These are phyloP conservation scores for Falco naumanni DNA, from an alignment of 2,797 vertebrate species.

Conservation along the genomic window DNA sequence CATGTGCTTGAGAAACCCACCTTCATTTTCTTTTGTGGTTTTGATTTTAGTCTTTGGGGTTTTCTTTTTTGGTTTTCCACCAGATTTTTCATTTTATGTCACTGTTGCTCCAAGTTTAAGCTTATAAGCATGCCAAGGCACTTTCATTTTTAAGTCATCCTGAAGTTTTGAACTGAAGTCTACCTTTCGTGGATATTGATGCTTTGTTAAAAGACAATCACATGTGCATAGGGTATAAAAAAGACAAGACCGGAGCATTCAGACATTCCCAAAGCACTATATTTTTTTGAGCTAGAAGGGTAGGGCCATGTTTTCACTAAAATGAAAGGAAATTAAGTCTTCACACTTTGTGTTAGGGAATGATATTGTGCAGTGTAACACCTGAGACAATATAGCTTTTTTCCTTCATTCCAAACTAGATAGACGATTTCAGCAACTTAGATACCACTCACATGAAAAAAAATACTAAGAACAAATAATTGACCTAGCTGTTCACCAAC, in stretches of 20 bases:
- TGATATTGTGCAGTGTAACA: background rate
- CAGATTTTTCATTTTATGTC: conserved; percentile 67
- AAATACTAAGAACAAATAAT: background rate
- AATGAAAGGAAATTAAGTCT: background rate
- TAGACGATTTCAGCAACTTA: background rate
- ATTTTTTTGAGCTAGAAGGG: background rate
- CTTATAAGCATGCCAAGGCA: conserved; percentile 77
- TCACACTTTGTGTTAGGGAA: background rate
- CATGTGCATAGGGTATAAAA: background rate
- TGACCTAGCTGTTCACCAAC: conserved; percentile 2
- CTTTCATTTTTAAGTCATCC: conserved; percentile 72
- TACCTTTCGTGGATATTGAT: conserved; percentile 65
- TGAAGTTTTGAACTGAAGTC: conserved; percentile 69
- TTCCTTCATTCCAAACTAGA: background rate
- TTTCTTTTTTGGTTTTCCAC: conserved; percentile 52
- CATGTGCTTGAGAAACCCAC: conserved; percentile 80
- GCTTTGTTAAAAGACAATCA: conserved; percentile 65
- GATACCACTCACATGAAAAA: background rate
- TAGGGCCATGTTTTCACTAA: background rate
- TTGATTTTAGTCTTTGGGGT: background rate
- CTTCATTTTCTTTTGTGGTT: conserved; percentile 18
- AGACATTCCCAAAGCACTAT: background rate
- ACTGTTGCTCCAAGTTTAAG: conserved; percentile 75
- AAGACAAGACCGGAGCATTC: background rate
- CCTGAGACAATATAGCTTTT: background rate